Percentiles rank a stretch among this genome's conserved stretches.
phyloP scores from a whole-genome alignment of 2,888 invertebrate species.

The Gerosis bhagava region DNA sequence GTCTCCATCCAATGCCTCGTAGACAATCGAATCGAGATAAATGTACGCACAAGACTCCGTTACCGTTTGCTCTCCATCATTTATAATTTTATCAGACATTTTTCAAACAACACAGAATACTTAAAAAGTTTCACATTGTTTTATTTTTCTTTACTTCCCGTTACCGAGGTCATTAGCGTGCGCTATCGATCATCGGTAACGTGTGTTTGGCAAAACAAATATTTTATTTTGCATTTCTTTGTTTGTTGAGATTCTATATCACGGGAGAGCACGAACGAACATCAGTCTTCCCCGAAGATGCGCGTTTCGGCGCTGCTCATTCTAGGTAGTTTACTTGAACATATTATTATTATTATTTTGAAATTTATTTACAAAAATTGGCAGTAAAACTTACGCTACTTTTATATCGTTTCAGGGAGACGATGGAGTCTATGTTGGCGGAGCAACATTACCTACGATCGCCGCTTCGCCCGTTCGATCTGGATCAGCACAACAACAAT shows the following conservation, averaged over 20 bases:
- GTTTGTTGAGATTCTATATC: slow-evolving; percentile 81
- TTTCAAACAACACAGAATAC: slow-evolving; percentile 28
- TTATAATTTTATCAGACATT: slow-evolving; percentile 39
- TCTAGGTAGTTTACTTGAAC: slow-evolving; percentile 70
- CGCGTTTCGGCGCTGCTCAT: slow-evolving; percentile 75
- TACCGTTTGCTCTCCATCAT: slow-evolving; percentile 34
- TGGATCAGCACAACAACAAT: slow-evolving; percentile 88
- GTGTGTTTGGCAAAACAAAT: slow-evolving; percentile 37
- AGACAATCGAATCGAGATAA: slow-evolving; percentile 52
- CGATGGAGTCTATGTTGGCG: slow-evolving; percentile 94
- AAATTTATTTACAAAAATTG: slow-evolving; percentile 5
- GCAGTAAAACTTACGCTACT: slow-evolving; percentile 3
- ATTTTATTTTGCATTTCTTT: slow-evolving; percentile 74
- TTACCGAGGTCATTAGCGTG: slow-evolving; percentile 36
- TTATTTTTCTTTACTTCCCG: slow-evolving; percentile 20
- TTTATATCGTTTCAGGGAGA: slow-evolving; percentile 85
- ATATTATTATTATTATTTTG: slow-evolving; percentile 30
- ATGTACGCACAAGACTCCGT: slow-evolving; percentile 45
- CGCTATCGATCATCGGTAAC: slow-evolving; percentile 31
- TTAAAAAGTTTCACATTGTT: slow-evolving; percentile 22
- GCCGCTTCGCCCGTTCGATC: slow-evolving; percentile 88
- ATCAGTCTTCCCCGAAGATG: slow-evolving; percentile 77
- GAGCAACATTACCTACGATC: slow-evolving; percentile 93
- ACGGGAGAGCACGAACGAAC: slow-evolving; percentile 79
- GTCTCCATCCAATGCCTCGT: slow-evolving; percentile 44